These are phyloP conservation scores for Porites cylindrica DNA, from an alignment of 92 coral and sea anemone species.

Conservation along the genomic window DNA sequence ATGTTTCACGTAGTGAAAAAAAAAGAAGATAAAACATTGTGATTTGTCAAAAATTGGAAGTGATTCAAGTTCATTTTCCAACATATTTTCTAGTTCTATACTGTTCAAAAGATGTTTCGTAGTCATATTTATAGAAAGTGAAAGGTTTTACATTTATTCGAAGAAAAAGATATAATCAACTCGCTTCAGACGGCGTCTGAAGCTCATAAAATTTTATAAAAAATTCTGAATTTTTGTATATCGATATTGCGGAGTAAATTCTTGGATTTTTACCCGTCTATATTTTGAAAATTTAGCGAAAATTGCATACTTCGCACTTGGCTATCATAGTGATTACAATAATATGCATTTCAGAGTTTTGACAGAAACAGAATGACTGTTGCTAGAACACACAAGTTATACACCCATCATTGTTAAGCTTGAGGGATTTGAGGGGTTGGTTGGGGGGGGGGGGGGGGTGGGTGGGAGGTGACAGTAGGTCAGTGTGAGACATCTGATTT, in stretches of 20 bases:
- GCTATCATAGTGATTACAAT: background rate
- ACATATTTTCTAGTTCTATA: background rate
- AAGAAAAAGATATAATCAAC: conserved; percentile 31
- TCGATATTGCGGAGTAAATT: conserved; percentile 26
- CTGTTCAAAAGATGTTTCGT: background rate
- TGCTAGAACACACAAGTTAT: conserved; percentile 12
- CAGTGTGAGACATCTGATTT: too few species aligned
- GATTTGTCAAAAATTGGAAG: background rate
- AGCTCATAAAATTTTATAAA: conserved; percentile 40
- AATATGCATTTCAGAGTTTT: conserved; percentile 17
- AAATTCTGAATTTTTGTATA: conserved; percentile 37
- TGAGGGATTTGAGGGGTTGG: background rate
- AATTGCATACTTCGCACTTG: background rate
- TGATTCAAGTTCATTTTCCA: conserved; percentile 12
- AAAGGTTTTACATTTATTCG: conserved; percentile 29
- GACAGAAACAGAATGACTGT: conserved; percentile 18
- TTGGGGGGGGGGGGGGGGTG: background rate
- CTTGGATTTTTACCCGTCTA: conserved; percentile 30
- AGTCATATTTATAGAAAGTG: background rate
- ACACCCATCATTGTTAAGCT: too few species aligned
- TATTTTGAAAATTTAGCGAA: conserved; percentile 5
- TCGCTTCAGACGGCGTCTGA: conserved; percentile 13
- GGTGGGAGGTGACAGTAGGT: too few species aligned
- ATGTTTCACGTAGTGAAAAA: background rate
- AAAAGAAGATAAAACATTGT: background rate